Conservation (phyloP, 2,888 invertebrate genomes). For the Alitta virens region DNA sequence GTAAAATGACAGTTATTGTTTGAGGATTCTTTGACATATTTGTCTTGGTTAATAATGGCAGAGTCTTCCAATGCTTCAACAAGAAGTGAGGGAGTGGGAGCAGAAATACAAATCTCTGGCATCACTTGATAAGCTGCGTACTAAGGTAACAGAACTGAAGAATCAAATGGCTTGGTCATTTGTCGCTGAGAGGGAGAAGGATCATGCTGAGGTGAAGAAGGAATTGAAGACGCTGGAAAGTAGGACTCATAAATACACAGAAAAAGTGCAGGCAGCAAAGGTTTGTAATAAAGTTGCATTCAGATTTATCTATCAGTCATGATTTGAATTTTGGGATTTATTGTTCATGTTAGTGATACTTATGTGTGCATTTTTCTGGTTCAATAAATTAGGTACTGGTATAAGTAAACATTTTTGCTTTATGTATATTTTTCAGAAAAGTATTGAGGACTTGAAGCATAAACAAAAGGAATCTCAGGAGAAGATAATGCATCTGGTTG, state of each 20-base stretch:
- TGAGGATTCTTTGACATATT: background rate
- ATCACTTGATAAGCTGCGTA: slow-evolving; percentile 62
- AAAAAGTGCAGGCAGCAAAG: slow-evolving; percentile 50
- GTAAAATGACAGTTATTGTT: too few relatives aligned
- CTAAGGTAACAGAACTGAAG: slow-evolving; percentile 60
- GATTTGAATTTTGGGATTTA: too few relatives aligned
- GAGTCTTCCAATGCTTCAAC: slow-evolving; percentile 48
- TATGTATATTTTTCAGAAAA: slow-evolving; percentile 28
- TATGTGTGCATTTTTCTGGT: too few relatives aligned
- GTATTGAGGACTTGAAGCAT: slow-evolving; percentile 33
- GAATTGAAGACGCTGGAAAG: slow-evolving; percentile 37
- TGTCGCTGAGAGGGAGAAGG: slow-evolving; percentile 54
- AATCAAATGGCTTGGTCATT: slow-evolving; percentile 65
- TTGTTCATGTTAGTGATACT: too few relatives aligned
- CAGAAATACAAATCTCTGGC: slow-evolving; percentile 63
- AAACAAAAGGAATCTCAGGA: slow-evolving; percentile 35
- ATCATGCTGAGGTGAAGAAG: slow-evolving; percentile 31
- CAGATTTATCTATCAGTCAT: too few relatives aligned
- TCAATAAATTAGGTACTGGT: too few relatives aligned
- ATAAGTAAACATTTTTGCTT: too few relatives aligned
- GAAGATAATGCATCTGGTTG: slow-evolving; percentile 33
- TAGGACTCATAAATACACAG: slow-evolving; percentile 43
- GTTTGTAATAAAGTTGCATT: slow-evolving; percentile 26
- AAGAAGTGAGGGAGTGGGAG: slow-evolving; percentile 61
- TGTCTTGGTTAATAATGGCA: slow-evolving; percentile 32